These are phyloP conservation scores for Gisinianus flammeolus DNA, from an alignment of 2,888 invertebrate genomes.

Conservation along the genomic window DNA sequence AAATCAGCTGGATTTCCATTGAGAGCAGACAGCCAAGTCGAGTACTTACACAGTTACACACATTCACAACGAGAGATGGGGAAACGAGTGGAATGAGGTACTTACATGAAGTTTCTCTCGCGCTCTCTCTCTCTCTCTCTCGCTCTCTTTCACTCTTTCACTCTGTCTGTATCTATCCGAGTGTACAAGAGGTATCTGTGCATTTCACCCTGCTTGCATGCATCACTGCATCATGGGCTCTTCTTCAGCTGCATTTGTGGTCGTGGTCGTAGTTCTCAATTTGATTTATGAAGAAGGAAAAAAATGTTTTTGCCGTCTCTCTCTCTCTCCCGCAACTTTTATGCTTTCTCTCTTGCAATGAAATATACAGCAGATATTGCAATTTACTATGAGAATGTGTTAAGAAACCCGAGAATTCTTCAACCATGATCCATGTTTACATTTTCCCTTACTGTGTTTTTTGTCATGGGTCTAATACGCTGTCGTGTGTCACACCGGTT, in stretches of 20 bases:
- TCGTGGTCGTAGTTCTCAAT: background rate
- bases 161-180: background rate
- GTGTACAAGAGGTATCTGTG: background rate
- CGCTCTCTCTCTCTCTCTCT: background rate
- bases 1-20: slow-evolving; percentile 15
- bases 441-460: too few species aligned
- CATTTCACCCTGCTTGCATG: background rate
- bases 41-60: background rate
- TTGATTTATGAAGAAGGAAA: slow-evolving; percentile 6
- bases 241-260: background rate
- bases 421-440: too few species aligned
- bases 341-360: too few species aligned
- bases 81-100: background rate
- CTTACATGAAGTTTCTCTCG: background rate
- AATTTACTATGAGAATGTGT: too few species aligned
- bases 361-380: too few species aligned
- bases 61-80: background rate
- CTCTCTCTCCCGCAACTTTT: slow-evolving; percentile 1
- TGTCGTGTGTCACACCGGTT: too few species aligned
- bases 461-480: too few species aligned
- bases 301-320: background rate
- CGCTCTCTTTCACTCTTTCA: background rate
- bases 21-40: background rate
- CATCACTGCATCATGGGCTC: background rate
- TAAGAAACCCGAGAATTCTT: too few species aligned